These are phyloP conservation scores for Sinopyrophorus schimmeli DNA, from an alignment of 2,888 invertebrate genomes.

Conservation along the genomic window DNA sequence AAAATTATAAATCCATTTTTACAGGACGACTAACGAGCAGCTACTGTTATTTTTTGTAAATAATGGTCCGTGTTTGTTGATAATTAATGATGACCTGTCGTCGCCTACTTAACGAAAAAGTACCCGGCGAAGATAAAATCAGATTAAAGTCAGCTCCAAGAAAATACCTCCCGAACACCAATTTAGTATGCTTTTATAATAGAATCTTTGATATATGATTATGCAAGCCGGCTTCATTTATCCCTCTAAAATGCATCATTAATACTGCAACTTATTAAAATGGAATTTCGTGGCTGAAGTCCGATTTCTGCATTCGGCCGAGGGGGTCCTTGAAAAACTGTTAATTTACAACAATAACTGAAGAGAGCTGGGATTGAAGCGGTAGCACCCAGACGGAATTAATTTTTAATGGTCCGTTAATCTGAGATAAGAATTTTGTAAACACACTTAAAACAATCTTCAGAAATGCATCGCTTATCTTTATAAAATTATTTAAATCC, in stretches of 20 bases:
- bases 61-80: conserved; percentile 36
- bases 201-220: conserved; percentile 37
- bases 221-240: conserved; percentile 29
- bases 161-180: conserved; percentile 30
- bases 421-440: no score
- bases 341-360: no score
- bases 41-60: conserved; percentile 40
- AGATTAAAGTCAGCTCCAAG: conserved; percentile 35
- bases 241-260: neutral
- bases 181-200: conserved; percentile 34
- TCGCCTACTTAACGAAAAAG: conserved; percentile 42
- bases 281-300: no score
- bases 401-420: no score
- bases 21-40: conserved; percentile 29
- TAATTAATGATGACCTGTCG: conserved; percentile 45
- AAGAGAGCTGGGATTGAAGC: no score
- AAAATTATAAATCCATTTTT: conserved; percentile 34
- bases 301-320: no score
- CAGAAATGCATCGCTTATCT: no score
- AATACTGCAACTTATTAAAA: no score
- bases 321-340: no score
- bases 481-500: no score
- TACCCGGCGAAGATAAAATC: conserved; percentile 39
- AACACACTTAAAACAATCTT: no score
- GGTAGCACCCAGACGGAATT: no score